Conservation (phyloP, 2,797 vertebrate species). For the Hoplostethus atlanticus region DNA sequence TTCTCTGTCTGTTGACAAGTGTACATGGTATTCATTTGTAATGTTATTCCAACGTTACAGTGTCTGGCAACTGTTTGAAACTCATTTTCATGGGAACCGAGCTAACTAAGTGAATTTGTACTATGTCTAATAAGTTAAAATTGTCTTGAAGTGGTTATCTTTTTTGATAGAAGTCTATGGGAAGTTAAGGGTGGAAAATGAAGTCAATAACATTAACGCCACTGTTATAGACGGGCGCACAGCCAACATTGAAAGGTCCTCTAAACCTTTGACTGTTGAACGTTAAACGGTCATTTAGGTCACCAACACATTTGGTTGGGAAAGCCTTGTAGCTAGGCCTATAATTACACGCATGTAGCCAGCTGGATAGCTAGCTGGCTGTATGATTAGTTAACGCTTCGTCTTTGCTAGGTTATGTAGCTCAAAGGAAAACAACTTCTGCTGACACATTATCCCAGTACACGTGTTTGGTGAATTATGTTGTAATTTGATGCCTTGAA, state of each 20-base stretch:
- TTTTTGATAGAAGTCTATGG: neutral
- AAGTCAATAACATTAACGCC: neutral
- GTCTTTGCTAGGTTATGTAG: conserved; percentile 23
- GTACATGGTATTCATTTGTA: neutral
- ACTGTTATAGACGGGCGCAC: neutral
- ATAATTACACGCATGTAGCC: conserved; percentile 2
- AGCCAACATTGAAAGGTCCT: neutral
- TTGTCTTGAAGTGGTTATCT: neutral
- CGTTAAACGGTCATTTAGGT: conserved; percentile 29
- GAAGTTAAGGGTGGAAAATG: neutral
- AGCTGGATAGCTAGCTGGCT: neutral
- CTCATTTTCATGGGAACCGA: accelerated
- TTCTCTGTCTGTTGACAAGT: conserved; percentile 22
- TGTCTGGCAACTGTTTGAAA: neutral
- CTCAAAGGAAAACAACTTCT: conserved; percentile 61
- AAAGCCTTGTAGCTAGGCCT: conserved; percentile 37
- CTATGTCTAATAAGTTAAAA: accelerated
- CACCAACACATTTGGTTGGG: conserved; percentile 32
- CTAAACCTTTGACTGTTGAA: neutral
- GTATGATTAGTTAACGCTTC: neutral
- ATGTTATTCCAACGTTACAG: neutral
- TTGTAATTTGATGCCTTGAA: conserved; percentile 65
- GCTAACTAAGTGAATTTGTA: neutral
- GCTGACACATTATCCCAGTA: conserved; percentile 59
- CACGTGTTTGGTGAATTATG: conserved; percentile 68